Conservation (phyloP, 2,797 vertebrate species). For the Chelmon rostratus region DNA sequence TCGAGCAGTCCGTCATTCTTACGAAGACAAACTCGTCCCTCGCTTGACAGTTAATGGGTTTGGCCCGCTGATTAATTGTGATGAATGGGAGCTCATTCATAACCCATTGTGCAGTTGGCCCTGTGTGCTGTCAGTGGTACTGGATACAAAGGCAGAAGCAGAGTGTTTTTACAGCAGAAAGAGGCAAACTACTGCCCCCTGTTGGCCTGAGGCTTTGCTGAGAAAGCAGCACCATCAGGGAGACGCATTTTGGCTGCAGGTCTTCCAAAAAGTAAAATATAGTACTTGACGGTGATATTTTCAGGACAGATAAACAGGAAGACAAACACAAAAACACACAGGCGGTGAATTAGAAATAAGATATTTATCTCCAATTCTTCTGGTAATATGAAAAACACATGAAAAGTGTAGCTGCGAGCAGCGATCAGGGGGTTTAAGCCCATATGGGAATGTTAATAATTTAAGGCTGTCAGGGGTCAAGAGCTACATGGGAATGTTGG, state of each 20-base stretch:
- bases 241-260: not conserved
- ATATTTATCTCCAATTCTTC: conserved; percentile 65
- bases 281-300: conserved; percentile 24
- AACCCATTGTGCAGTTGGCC: conserved; percentile 66
- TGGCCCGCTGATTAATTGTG: conserved; percentile 76
- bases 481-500: conserved; percentile 78
- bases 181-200: conserved; percentile 81
- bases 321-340: conserved; percentile 48
- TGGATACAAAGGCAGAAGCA: conserved; percentile 32
- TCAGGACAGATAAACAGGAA: conserved; percentile 50
- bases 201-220: conserved; percentile 44
- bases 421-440: conserved; percentile 75
- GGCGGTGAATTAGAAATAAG: conserved; percentile 52
- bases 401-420: conserved; percentile 76
- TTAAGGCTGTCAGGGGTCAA: conserved; percentile 82
- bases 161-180: conserved; percentile 30
- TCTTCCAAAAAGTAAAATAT: conserved; percentile 31
- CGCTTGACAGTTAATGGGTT: conserved; percentile 75
- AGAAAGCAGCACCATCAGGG: not conserved
- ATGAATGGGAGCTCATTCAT: conserved; percentile 77
- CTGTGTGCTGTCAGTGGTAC: conserved; percentile 62
- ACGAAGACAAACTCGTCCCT: conserved; percentile 61
- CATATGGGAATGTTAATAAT: conserved; percentile 84
- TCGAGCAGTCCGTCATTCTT: conserved; percentile 69
- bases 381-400: conserved; percentile 77